A percentile compares a stretch with the other conserved stretches of the same genome.
Conservation (phyloP, 2,113 vertebrate species). For the Narcine bancroftii region DNA sequence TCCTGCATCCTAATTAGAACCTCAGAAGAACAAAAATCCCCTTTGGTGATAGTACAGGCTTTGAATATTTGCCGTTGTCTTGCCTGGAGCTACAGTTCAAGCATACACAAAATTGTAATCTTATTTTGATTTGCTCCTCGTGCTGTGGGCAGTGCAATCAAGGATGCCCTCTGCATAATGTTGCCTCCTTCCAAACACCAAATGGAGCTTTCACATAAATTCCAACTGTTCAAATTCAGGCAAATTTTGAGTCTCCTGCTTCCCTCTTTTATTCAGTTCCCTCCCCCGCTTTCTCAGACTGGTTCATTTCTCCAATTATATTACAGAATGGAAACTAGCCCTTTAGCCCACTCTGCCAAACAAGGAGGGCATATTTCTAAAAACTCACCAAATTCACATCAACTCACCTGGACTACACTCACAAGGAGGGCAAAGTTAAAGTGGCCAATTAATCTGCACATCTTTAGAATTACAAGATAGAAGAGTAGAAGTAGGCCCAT, state of each 20-base stretch:
- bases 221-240: neutral
- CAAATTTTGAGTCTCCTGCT: neutral
- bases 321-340: too few relatives aligned
- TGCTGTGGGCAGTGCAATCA: too few relatives aligned
- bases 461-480: too few relatives aligned
- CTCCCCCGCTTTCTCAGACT: neutral
- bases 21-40: neutral
- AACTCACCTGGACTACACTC: too few relatives aligned
- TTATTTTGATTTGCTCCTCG: neutral
- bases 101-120: neutral
- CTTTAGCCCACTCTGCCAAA: too few relatives aligned
- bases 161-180: neutral
- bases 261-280: neutral
- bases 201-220: neutral
- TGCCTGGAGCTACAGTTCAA: neutral
- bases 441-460: too few relatives aligned
- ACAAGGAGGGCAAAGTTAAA: too few relatives aligned
- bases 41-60: neutral
- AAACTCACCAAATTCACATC: too few relatives aligned
- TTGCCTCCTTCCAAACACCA: neutral
- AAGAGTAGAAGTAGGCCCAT: too few relatives aligned
- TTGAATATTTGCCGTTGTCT: neutral
- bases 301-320: too few relatives aligned
- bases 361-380: too few relatives aligned
- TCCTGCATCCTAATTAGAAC: neutral